Base-by-base conservation (phyloP, 2,113 vertebrate species). In the Gymnarchus niloticus region DNA sequence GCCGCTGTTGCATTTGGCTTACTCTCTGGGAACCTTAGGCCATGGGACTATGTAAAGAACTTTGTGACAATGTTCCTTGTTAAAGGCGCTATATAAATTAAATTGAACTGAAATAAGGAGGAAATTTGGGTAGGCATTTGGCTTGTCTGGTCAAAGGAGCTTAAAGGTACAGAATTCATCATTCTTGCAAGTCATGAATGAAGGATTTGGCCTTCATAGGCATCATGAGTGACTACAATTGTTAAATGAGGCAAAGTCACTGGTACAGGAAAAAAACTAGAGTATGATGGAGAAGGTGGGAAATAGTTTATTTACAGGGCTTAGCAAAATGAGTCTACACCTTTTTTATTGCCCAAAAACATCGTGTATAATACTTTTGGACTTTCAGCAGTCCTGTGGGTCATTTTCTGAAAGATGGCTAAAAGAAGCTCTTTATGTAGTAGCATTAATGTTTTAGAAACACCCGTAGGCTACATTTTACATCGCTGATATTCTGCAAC, bases 311-410 rank as follows among this genome's bases (percentile, higher is more conserved):
- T 78, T 78, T 78, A 78, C 37, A 78, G 41, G 33, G 2, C 37
- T 41, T 78, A 21, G 76, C 33, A 78, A 78, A 48, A 78, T 44
- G 19, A 46, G 76, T 41, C 76, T 21, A 46, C 5, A 54, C 14
- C 37, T 44, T 7, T 37, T 48, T 78, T 48, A 48, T 21, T 48
- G 21, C 73, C 44, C 21, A 17, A 41, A 48, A 78, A 78, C 23
- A 41, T 78, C 21, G 44, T 19, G 9, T 25, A 7, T 48, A 48
- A 78, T 25, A 78, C 76, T 78, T 14, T 1, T 23, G 44, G 76
- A 78, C 41, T 78, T 78, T 78, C 76, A 78, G 76, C 44, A 78
- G 76, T 78, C 76, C 44, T 25, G 17, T 54, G 48, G 80, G 80
- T 3, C 25, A 12, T n/a, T 54, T 82, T 82, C 49, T 37, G 12